Percentiles rank a stretch among this genome's conserved stretches.
phyloP scores from a whole-genome alignment of 1,140 invertebrate genomes.

The Campodea augens region DNA sequence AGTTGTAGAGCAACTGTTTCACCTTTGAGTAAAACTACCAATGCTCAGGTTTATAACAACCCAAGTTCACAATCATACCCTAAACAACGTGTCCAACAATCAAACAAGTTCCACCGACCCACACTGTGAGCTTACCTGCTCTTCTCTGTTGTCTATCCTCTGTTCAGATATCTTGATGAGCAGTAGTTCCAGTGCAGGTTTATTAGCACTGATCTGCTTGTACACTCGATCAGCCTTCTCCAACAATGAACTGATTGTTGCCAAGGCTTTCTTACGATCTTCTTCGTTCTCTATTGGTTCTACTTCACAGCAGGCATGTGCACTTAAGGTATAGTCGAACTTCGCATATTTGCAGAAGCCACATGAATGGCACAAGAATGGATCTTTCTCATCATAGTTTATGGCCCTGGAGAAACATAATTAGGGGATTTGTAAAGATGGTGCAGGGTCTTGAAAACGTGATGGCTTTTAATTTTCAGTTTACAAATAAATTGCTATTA shows the following conservation, averaged over 20 bases:
- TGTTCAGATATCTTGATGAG: conserved; percentile 59
- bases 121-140: conserved; percentile 33
- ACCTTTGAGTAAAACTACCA: too few species aligned
- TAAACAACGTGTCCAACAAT: too few species aligned
- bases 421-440: too few species aligned
- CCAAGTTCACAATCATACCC: too few species aligned
- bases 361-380: conserved; percentile 94
- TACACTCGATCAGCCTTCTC: conserved; percentile 92
- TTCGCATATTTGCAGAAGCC: conserved; percentile 99
- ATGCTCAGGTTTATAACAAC: too few species aligned
- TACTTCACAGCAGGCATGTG: conserved; percentile 79
- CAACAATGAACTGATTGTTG: conserved; percentile 67
- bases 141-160: conserved; percentile 39
- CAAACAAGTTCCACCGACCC: too few species aligned
- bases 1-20: too few species aligned
- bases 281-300: conserved; percentile 95
- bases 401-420: conserved; percentile 56
- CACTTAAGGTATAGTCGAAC: conserved; percentile 85
- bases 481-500: too few species aligned
- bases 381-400: conserved; percentile 98
- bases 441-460: too few species aligned
- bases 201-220: conserved; percentile 68
- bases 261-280: conserved; percentile 84
- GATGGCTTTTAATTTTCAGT: too few species aligned
- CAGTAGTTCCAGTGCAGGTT: conserved; percentile 69